Percentiles rank a stretch among this genome's conserved stretches.
phyloP scores from a whole-genome alignment of 2,113 vertebrate species.

The Hippocampus guttulatus region DNA sequence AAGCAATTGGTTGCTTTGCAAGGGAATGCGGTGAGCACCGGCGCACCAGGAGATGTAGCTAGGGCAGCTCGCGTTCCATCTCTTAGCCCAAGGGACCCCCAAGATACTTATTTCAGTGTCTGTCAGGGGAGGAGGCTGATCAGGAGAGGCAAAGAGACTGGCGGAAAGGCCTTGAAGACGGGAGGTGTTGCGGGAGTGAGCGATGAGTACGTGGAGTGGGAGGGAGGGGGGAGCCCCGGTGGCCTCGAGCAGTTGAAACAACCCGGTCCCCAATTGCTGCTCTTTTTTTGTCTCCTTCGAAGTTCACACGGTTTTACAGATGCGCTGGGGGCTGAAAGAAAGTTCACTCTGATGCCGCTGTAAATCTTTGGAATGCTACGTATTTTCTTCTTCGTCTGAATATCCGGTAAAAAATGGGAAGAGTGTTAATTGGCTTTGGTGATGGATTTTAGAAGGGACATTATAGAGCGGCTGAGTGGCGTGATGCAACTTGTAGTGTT shows the following conservation, averaged over 20 bases:
- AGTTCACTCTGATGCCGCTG: slow-evolving; percentile 18
- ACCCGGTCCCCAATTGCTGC: slow-evolving; percentile 55
- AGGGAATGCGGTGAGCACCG: slow-evolving; percentile 82
- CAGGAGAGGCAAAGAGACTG: slow-evolving; percentile 56
- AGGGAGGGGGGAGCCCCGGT: slow-evolving; percentile 44
- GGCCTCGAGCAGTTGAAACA: slow-evolving; percentile 60
- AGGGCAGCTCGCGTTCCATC: slow-evolving; percentile 56
- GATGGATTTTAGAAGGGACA: background rate
- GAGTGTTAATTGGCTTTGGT: background rate
- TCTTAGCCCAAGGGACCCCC: slow-evolving; percentile 77
- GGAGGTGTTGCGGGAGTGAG: slow-evolving; percentile 47
- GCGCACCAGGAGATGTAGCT: slow-evolving; percentile 83
- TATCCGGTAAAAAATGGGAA: background rate
- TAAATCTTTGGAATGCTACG: background rate
- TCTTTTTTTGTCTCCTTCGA: slow-evolving; percentile 52
- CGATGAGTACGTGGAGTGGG: slow-evolving; percentile 46
- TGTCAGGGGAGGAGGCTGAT: slow-evolving; percentile 72
- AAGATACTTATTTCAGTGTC: slow-evolving; percentile 87
- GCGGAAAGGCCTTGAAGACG: slow-evolving; percentile 42
- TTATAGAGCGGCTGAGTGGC: too few species aligned
- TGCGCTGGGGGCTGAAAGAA: slow-evolving; percentile 25
- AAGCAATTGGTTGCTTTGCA: slow-evolving; percentile 88
- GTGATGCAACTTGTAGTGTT: too few species aligned
- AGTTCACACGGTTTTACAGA: slow-evolving; percentile 52
- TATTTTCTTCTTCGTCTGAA: background rate